Conservation (phyloP, 2,113 vertebrate species). For the Strigops habroptila region DNA sequence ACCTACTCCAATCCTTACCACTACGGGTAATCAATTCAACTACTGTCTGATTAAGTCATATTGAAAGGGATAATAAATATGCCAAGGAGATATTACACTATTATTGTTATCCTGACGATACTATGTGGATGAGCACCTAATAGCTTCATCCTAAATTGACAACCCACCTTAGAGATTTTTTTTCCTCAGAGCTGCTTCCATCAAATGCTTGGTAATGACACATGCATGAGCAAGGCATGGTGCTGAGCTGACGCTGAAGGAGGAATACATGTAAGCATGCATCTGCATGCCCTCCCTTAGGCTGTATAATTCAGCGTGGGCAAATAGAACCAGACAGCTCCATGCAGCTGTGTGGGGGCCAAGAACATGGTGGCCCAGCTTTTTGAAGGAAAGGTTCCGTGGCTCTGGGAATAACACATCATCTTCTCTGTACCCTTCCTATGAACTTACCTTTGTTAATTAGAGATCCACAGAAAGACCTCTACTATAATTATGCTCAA, state of each 20-base stretch:
- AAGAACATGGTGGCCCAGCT: background rate
- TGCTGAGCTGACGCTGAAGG: background rate
- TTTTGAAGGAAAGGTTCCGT: background rate
- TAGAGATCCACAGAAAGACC: background rate
- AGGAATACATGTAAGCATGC: rapidly evolving
- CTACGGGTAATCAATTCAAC: background rate
- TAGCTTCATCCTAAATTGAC: background rate
- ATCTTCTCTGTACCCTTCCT: background rate
- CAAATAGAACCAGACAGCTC: background rate
- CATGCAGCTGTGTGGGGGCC: background rate
- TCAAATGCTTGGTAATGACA: background rate
- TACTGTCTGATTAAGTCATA: background rate
- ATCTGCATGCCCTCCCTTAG: background rate
- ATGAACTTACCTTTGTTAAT: background rate
- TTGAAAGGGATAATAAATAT: background rate
- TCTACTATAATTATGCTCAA: background rate
- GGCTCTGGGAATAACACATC: background rate
- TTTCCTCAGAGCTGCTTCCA: background rate
- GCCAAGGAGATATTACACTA: background rate
- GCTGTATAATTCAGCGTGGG: background rate
- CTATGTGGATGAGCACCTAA: background rate
- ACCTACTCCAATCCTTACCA: background rate
- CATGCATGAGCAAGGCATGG: background rate
- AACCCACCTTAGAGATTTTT: background rate
- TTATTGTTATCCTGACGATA: background rate